Conservation (phyloP, 2,888 invertebrate species). For the Endomychus coccineus region DNA sequence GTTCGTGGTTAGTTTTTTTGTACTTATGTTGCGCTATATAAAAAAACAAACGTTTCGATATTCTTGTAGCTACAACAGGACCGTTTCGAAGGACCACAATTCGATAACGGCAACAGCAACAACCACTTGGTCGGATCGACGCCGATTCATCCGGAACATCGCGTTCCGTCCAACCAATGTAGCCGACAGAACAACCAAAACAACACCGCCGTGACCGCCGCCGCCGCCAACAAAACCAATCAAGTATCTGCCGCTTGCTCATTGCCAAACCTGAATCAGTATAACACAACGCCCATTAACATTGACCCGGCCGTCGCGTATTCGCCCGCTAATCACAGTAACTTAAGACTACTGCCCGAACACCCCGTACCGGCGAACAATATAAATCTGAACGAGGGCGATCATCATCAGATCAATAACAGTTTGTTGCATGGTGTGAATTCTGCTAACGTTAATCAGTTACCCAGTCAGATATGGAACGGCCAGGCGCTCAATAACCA, state of each 20-base stretch:
- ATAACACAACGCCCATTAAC: conserved; percentile 32
- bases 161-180: too few relatives aligned
- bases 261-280: conserved; percentile 39
- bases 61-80: conserved; percentile 13
- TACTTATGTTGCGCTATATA: too few relatives aligned
- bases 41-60: conserved; percentile 4
- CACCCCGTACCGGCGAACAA: too few relatives aligned
- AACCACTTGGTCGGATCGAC: too few relatives aligned
- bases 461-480: conserved; percentile 38
- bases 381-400: conserved; percentile 20
- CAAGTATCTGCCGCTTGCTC: conserved; percentile 37
- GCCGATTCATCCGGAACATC: too few relatives aligned
- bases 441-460: conserved; percentile 35
- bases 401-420: conserved; percentile 23
- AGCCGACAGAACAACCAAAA: too few relatives aligned
- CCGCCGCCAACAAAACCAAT: conserved; percentile 24
- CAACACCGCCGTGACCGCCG: too few relatives aligned
- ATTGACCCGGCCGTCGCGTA: conserved; percentile 31
- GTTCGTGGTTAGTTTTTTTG: too few relatives aligned
- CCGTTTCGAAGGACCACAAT: conserved; percentile 7
- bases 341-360: conserved; percentile 33
- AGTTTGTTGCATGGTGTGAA: conserved; percentile 32
- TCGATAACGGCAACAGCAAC: conserved; percentile 10
- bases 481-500: conserved; percentile 72
- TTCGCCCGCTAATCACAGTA: conserved; percentile 32